Percentiles rank a stretch among this genome's conserved stretches.
These are phyloP conservation scores for Plestiodon gilberti DNA, from an alignment of 2,113 vertebrate genomes.

Conservation along the genomic window DNA sequence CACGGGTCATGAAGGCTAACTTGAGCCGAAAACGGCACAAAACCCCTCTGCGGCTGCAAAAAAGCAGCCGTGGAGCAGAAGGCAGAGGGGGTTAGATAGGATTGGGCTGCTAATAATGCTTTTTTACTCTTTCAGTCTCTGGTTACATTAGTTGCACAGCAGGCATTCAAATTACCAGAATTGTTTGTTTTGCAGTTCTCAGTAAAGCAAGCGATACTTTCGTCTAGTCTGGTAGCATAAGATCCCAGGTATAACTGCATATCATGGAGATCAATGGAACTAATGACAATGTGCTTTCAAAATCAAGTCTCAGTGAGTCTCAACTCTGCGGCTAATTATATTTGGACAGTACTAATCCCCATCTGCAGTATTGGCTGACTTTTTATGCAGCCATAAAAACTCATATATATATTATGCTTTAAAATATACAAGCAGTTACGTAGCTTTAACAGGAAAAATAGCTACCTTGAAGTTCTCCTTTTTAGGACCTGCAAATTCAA, in stretches of 20 bases:
- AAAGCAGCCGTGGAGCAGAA: too few relatives aligned
- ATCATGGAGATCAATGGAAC: not conserved
- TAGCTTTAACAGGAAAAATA: not conserved
- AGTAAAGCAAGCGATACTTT: not conserved
- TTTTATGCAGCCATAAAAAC: slow-evolving; percentile 3
- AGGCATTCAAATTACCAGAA: not conserved
- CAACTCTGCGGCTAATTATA: not conserved
- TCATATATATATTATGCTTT: slow-evolving; percentile 1
- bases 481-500: not conserved
- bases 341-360: not conserved
- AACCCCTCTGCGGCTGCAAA: too few relatives aligned
- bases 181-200: not conserved
- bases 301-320: not conserved
- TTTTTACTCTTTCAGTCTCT: not conserved
- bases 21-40: too few relatives aligned
- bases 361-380: not conserved
- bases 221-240: not conserved
- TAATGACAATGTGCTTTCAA: not conserved
- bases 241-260: not conserved
- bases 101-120: not conserved
- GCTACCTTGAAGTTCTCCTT: not conserved
- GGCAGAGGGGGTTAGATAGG: too few relatives aligned
- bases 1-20: too few relatives aligned
- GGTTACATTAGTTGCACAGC: not conserved
- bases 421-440: not conserved